Conservation (phyloP, 2,113 vertebrate species). For the Malurus alboscapulatus region DNA sequence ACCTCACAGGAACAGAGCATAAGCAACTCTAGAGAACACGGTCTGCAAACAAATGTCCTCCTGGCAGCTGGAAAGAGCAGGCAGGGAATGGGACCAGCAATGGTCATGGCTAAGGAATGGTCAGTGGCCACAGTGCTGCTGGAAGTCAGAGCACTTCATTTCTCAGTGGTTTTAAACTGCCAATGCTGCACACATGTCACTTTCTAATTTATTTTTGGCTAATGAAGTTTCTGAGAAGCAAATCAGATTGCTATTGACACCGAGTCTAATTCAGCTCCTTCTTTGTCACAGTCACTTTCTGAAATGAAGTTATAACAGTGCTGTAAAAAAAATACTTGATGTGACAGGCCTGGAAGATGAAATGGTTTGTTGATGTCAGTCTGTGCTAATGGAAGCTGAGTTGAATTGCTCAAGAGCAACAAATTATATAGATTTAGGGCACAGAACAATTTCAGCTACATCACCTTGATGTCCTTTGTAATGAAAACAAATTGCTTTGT, state of each 20-base stretch:
- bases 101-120: neutral
- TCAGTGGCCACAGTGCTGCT: neutral
- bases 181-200: neutral
- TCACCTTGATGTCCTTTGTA: constrained; percentile 37
- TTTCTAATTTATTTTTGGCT: constrained; percentile 41
- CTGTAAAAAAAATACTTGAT: constrained; percentile 51
- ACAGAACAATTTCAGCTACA: constrained; percentile 19
- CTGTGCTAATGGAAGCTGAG: constrained; percentile 36
- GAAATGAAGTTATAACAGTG: constrained; percentile 42
- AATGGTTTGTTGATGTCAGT: constrained; percentile 47
- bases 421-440: constrained; percentile 48
- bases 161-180: neutral
- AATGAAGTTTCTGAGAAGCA: constrained; percentile 47
- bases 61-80: neutral
- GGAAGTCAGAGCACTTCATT: neutral
- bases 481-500: constrained; percentile 49
- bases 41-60: neutral
- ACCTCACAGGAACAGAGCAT: no score
- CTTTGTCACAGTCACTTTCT: constrained; percentile 41
- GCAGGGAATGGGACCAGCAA: neutral
- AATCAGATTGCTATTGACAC: constrained; percentile 38
- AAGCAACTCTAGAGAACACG: neutral
- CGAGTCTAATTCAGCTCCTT: constrained; percentile 22
- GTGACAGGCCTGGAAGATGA: constrained; percentile 50
- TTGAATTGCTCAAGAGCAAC: constrained; percentile 32